Base-by-base conservation (phyloP, 2,888 invertebrate species). In the Sturmia bella region DNA sequence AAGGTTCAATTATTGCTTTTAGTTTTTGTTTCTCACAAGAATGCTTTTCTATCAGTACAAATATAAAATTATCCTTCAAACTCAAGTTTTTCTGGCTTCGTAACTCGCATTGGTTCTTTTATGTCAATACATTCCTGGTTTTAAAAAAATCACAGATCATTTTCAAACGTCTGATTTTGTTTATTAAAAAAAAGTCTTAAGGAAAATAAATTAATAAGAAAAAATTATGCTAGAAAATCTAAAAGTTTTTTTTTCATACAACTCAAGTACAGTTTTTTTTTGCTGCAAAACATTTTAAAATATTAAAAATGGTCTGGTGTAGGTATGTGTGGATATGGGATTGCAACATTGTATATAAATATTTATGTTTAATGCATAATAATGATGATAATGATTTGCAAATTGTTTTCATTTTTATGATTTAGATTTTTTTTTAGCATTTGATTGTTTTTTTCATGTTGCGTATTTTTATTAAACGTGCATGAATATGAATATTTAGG, bases 401-500 rank as follows among this genome's bases (percentile, higher is more conserved):
- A 78, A 52, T 78, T 57, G 32, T 43, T 78, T 72, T 57, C 11
- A 12, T 24, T 69, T 41, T 72, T 41, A 7, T 3, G 13, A 37
- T 50, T 66, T 39, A 57, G n/a, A 12, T 54, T 9, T 32, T 27
- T 48, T 17, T 45, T 39, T 50, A 3, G 19, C 27, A 39, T 74
- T 45, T 54, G 13, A 15, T 12, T 45, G 7, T 21, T 39, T 19
- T 59, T 59, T 19, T 59, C 15, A n/a, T 37, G 15, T 59, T 39
- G 32, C 66, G 48, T 66, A 54, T 72, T 75, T 52, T 64, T 52
- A 72, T 43, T 56, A 74, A 64, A 64, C 27, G 21, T 50, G 13
- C 27, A 43, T 43, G 43, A 76, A 68, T 74, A 74, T 82, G 69
- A 64, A 82, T 70, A 78, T 78, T 78, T 66, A 82, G 74, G 41